phyloP scores from a whole-genome alignment of 1,140 invertebrate species.

The Ceratina australensis region DNA sequence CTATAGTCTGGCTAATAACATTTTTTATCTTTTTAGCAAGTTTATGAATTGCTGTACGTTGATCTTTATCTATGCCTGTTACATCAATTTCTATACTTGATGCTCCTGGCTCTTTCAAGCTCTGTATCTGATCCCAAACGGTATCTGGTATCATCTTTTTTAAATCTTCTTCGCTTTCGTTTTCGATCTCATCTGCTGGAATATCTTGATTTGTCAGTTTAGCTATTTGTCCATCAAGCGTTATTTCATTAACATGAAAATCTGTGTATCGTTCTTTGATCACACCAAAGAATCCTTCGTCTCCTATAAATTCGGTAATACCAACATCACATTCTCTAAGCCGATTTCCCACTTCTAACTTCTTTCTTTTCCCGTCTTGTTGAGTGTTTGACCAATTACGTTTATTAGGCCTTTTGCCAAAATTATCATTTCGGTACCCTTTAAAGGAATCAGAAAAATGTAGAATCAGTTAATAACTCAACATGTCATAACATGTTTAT shows the following conservation, averaged over 20 bases:
- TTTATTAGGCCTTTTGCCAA: constrained; percentile 24
- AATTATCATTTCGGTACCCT: constrained; percentile 34
- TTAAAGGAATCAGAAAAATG: not conserved
- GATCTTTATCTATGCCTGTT: constrained; percentile 85
- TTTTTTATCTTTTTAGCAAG: constrained; percentile 83
- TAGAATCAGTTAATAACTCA: not conserved
- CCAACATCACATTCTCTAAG: constrained; percentile 87
- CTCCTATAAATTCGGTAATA: constrained; percentile 87
- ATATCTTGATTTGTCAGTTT: constrained; percentile 84
- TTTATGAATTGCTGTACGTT: constrained; percentile 88
- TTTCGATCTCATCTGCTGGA: constrained; percentile 78
- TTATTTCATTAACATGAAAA: constrained; percentile 95
- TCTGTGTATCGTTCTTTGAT: constrained; percentile 92
- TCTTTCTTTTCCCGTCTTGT: constrained; percentile 56
- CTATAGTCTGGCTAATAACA: constrained; percentile 86
- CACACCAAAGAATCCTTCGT: constrained; percentile 85
- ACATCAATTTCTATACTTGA: constrained; percentile 81
- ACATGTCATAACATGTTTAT: not conserved
- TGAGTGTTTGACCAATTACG: constrained; percentile 20
- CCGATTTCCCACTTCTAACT: constrained; percentile 70
- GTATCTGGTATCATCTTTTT: constrained; percentile 78
- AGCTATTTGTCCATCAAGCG: constrained; percentile 84
- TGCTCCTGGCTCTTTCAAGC: constrained; percentile 74
- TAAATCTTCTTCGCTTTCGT: constrained; percentile 66
- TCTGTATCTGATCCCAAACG: constrained; percentile 82